Percentiles rank a stretch among this genome's conserved stretches.
Evolutionary conservation across 2,113 vertebrate genomes (phyloP).

Genomic region (Hippolais icterina): DNA sequence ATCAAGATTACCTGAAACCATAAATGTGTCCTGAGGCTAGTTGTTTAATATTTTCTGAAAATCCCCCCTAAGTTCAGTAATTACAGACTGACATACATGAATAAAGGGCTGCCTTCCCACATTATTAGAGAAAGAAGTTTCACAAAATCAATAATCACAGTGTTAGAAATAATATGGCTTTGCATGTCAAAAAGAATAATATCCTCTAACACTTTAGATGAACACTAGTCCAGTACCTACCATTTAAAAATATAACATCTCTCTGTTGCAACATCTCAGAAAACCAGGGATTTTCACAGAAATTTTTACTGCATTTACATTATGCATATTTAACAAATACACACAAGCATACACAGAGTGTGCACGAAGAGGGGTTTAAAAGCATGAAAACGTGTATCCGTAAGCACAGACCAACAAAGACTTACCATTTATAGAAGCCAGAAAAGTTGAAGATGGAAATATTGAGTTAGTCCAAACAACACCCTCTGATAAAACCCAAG

Average conservation of each 20-base stretch:
- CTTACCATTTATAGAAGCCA: constrained; percentile 7
- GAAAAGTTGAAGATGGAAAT: constrained; percentile 28
- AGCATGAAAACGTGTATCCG: neutral
- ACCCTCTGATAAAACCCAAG: constrained; percentile 52
- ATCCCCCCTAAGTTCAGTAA: neutral
- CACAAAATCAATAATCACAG: neutral
- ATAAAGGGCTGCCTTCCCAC: neutral
- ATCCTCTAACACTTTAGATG: neutral
- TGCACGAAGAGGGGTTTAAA: neutral
- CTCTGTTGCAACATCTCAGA: neutral
- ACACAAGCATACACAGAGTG: neutral
- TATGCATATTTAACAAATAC: neutral
- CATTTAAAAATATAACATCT: neutral
- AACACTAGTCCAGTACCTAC: neutral
- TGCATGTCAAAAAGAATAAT: neutral
- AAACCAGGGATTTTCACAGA: neutral
- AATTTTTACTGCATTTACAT: neutral
- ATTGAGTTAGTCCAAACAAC: constrained; percentile 30
- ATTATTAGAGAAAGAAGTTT: neutral
- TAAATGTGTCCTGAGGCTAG: neutral
- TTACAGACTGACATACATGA: neutral
- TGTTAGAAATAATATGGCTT: neutral
- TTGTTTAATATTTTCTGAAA: neutral
- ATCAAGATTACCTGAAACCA: neutral
- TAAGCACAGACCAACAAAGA: neutral